Evolutionary conservation across 2,797 vertebrate genomes (phyloP).

Genomic region (Neoniphon sammara): DNA sequence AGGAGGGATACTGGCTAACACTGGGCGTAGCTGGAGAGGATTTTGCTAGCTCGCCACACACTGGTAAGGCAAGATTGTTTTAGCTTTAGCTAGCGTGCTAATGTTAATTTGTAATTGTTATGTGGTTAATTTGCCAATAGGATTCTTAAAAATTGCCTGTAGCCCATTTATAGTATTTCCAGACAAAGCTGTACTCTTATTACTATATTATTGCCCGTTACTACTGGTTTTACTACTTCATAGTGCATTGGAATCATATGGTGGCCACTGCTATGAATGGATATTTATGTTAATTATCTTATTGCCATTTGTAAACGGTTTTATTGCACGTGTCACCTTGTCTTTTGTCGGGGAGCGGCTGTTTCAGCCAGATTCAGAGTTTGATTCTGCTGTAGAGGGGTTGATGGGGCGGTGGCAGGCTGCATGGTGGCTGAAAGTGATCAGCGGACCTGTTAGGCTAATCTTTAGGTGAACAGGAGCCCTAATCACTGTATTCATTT

Average conservation of each 20-base stretch:
- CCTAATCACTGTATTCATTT: not conserved
- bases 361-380: constrained; percentile 14
- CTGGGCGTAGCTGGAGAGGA: constrained; percentile 83
- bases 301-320: not conserved
- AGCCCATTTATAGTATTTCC: not conserved
- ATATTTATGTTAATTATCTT: not conserved
- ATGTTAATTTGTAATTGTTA: constrained; percentile 11
- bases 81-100: constrained; percentile 69
- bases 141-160: not conserved
- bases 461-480: not conserved
- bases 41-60: constrained; percentile 53
- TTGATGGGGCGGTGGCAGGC: constrained; percentile 82
- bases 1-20: constrained; percentile 51
- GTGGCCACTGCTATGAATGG: not conserved
- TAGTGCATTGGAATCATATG: rapidly evolving
- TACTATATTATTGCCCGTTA: not conserved
- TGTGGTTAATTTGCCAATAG: constrained; percentile 6
- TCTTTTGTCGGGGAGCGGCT: constrained; percentile 12
- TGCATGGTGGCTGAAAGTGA: constrained; percentile 49
- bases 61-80: constrained; percentile 67
- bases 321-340: constrained; percentile 21
- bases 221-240: not conserved
- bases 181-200: not conserved
- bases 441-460: constrained; percentile 34
- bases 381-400: constrained; percentile 25